Percentiles rank a stretch among this genome's conserved stretches.
These are phyloP conservation scores for Drosophila funebris DNA, from an alignment of 1,140 invertebrate species.

Conservation along the genomic window DNA sequence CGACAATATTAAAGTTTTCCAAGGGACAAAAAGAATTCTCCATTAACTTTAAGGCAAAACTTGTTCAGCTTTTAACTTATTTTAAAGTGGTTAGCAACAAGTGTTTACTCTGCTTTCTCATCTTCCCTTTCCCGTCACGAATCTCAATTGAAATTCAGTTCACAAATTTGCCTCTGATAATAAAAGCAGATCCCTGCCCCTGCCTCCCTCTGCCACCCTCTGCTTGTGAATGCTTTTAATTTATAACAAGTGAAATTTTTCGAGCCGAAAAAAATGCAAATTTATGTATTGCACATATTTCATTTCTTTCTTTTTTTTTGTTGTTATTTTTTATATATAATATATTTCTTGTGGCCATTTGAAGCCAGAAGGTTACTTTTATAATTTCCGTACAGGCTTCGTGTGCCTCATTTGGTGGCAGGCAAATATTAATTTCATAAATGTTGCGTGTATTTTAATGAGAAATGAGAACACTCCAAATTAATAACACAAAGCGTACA, in stretches of 20 bases:
- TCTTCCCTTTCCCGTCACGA: background rate
- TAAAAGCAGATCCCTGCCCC: background rate
- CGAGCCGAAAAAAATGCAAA: slow-evolving; percentile 18
- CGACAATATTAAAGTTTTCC: too few relatives aligned
- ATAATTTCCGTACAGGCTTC: background rate
- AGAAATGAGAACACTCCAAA: slow-evolving; percentile 63
- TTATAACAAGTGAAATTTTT: slow-evolving; percentile 14
- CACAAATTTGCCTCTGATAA: background rate
- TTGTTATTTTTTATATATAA: too few relatives aligned
- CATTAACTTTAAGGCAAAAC: too few relatives aligned
- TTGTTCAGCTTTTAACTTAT: background rate
- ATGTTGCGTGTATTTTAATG: slow-evolving; percentile 71
- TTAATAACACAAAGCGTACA: slow-evolving; percentile 80
- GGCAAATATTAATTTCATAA: slow-evolving; percentile 70
- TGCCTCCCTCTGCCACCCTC: too few relatives aligned
- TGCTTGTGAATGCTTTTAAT: background rate
- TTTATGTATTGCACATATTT: slow-evolving; percentile 43
- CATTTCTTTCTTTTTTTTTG: background rate
- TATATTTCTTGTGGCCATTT: slow-evolving; percentile 9
- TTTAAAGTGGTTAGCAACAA: background rate
- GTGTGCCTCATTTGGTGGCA: slow-evolving; percentile 16
- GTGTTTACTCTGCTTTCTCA: background rate
- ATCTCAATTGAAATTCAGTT: slow-evolving; percentile 2
- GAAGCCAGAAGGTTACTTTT: slow-evolving; percentile 6
- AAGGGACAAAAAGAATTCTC: too few relatives aligned